Conservation (phyloP, 2,797 vertebrate genomes). For the Alca torda region DNA sequence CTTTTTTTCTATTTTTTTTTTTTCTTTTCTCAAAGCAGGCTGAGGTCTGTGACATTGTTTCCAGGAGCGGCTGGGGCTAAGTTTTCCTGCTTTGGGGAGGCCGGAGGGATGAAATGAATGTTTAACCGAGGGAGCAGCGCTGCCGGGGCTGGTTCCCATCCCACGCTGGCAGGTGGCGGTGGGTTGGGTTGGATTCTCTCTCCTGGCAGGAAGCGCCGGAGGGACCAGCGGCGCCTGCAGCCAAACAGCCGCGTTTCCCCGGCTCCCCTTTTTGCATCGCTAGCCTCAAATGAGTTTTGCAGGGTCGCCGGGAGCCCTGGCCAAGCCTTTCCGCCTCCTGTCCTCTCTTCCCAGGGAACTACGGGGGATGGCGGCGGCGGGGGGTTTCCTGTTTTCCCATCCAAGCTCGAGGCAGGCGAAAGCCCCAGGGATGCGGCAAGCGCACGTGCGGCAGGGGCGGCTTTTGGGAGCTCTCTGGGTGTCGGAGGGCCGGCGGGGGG, state of each 20-base stretch:
- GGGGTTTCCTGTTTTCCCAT: constrained; percentile 35
- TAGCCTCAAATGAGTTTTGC: constrained; percentile 25
- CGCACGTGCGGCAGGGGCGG: rapidly evolving
- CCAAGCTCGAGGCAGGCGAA: neutral
- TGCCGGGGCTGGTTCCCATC: neutral
- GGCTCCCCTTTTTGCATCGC: neutral
- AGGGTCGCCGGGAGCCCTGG: neutral
- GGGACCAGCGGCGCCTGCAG: neutral
- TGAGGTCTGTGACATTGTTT: constrained; percentile 21
- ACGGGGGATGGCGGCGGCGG: neutral
- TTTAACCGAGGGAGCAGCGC: neutral
- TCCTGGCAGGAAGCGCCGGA: neutral
- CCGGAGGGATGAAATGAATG: neutral
- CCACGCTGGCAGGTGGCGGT: neutral
- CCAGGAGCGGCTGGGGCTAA: neutral
- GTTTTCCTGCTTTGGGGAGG: neutral
- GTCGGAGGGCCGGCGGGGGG: neutral
- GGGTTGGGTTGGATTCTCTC: neutral
- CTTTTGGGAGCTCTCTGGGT: neutral
- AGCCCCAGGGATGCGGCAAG: neutral
- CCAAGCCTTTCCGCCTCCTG: neutral
- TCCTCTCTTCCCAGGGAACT: neutral
- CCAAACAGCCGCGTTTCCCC: neutral
- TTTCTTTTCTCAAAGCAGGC: neutral
- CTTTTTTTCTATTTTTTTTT: neutral